Conservation (phyloP, 2,888 invertebrate species). For the Eupithecia vulgata region DNA sequence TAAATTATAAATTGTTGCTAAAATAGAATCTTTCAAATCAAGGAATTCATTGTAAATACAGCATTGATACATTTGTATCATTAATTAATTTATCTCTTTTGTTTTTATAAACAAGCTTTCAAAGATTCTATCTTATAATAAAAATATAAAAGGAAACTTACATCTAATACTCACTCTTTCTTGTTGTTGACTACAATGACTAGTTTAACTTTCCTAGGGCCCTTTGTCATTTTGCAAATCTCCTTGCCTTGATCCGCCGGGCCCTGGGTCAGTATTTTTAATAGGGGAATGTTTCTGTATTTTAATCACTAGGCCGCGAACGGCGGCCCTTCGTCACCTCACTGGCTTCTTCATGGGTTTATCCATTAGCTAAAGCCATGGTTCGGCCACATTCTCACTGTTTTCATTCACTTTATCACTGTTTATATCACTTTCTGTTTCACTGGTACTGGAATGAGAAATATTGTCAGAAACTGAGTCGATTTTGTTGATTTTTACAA, state of each 20-base stretch:
- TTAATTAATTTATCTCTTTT: neutral
- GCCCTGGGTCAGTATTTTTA: constrained; percentile 81
- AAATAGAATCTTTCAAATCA: constrained; percentile 5
- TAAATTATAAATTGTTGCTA: neutral
- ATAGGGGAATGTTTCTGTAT: constrained; percentile 78
- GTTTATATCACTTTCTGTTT: constrained; percentile 19
- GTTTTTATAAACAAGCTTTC: neutral
- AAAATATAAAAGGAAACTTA: constrained; percentile 28
- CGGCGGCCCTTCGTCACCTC: constrained; percentile 73
- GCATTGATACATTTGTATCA: neutral
- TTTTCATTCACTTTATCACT: constrained; percentile 28
- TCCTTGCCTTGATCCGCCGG: constrained; percentile 75
- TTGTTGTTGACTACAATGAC: constrained; percentile 85
- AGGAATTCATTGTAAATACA: neutral
- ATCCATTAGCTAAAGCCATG: constrained; percentile 58
- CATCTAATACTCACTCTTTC: constrained; percentile 78
- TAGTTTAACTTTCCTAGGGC: constrained; percentile 84
- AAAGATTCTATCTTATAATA: constrained; percentile 10
- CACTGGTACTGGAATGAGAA: constrained; percentile 34
- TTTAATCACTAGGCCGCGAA: constrained; percentile 64
- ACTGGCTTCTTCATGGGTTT: constrained; percentile 59
- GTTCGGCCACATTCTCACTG: constrained; percentile 47
- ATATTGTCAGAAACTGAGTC: constrained; percentile 48
- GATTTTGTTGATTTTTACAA: constrained; percentile 48
- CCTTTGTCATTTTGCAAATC: constrained; percentile 84